Evolutionary conservation across 2,888 invertebrate species (phyloP).

Genomic region (Steinernema carpocapsae): DNA sequence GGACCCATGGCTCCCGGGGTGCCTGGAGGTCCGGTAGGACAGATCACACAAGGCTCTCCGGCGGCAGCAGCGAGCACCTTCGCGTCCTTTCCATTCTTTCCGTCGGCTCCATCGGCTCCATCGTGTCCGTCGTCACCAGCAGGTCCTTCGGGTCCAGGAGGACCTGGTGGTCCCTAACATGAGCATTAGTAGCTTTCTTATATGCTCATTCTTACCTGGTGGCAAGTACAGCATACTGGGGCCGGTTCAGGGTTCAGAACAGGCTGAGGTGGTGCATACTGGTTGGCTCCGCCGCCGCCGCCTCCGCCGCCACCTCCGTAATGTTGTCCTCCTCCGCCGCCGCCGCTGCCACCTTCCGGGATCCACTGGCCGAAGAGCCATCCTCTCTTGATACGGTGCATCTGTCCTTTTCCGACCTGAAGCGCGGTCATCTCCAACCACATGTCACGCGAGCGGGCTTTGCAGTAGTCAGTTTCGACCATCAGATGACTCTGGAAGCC

Average conservation of each 20-base stretch:
- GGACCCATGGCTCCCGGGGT: slow-evolving; percentile 52
- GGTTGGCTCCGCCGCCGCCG: slow-evolving; percentile 39
- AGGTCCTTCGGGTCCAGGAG: slow-evolving; percentile 58
- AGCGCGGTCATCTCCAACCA: slow-evolving; percentile 69
- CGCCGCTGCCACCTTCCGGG: slow-evolving; percentile 56
- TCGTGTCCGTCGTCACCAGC: slow-evolving; percentile 57
- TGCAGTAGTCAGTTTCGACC: slow-evolving; percentile 68
- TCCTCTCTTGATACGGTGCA: slow-evolving; percentile 52
- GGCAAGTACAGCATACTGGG: slow-evolving; percentile 47
- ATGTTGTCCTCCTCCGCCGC: slow-evolving; percentile 36
- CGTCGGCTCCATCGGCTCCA: slow-evolving; percentile 56
- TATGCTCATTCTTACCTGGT: slow-evolving; percentile 26
- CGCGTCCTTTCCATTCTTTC: slow-evolving; percentile 51
- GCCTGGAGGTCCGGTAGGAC: slow-evolving; percentile 61
- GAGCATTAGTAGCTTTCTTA: neutral
- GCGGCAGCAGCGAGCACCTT: slow-evolving; percentile 53
- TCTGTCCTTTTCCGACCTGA: slow-evolving; percentile 57
- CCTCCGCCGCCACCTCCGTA: slow-evolving; percentile 41
- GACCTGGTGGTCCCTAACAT: slow-evolving; percentile 48
- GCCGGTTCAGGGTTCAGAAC: slow-evolving; percentile 51
- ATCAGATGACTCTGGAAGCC: slow-evolving; percentile 67
- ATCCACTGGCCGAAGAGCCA: slow-evolving; percentile 65
- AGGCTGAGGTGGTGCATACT: slow-evolving; percentile 45
- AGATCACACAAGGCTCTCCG: slow-evolving; percentile 61
- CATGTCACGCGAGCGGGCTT: slow-evolving; percentile 66